A percentile compares a stretch with the other conserved stretches of the same genome.
phyloP scores from a whole-genome alignment of 2,113 vertebrate genomes.

The Noturus placidus region DNA sequence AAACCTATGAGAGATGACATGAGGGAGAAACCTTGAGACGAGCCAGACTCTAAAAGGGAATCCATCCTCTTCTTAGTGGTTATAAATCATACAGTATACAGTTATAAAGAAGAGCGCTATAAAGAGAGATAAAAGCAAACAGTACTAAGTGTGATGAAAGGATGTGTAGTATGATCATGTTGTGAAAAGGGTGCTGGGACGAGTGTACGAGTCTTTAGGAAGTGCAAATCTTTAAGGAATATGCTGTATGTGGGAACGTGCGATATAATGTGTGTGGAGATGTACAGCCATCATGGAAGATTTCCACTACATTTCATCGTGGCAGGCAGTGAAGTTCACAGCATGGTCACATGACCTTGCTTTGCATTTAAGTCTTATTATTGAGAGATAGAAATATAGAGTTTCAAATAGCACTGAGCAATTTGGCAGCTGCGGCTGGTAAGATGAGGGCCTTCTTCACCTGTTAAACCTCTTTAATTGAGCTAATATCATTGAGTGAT shows the following conservation, averaged over 20 bases:
- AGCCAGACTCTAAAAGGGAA: neutral
- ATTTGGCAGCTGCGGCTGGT: neutral
- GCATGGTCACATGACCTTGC: neutral
- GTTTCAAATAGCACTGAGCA: neutral
- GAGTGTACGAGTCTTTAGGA: neutral
- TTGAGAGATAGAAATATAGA: neutral
- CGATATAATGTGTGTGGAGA: neutral
- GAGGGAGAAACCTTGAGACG: conserved; percentile 1
- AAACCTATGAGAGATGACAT: neutral
- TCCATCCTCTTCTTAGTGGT: neutral
- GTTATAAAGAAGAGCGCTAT: neutral
- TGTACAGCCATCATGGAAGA: neutral
- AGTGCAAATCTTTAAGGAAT: neutral
- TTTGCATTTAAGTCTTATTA: neutral
- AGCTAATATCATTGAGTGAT: conserved; percentile 24
- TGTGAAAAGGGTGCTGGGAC: neutral
- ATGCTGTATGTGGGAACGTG: neutral
- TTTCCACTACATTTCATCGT: neutral
- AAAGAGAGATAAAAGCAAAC: neutral
- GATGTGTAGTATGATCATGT: neutral
- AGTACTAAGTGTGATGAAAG: neutral
- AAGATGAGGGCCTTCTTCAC: conserved; percentile 3
- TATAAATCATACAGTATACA: neutral
- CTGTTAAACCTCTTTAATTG: conserved; percentile 17
- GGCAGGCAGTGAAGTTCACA: neutral